Evolutionary conservation across 2,888 invertebrate genomes (phyloP).

Genomic region (Argyresthia goedartella): DNA sequence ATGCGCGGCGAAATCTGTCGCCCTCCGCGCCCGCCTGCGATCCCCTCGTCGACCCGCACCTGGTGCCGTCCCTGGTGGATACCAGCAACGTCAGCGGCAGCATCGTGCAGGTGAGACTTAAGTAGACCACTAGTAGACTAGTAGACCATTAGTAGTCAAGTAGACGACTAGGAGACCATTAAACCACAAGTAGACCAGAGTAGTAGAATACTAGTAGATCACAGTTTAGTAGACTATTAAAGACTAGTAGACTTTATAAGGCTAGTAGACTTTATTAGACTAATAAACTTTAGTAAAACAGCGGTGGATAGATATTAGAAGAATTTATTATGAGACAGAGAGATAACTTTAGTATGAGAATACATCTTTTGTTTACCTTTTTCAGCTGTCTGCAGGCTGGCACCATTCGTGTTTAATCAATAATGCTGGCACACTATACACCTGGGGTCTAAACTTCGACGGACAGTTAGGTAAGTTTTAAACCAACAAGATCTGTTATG

Average conservation of each 20-base stretch:
- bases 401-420: slow-evolving; percentile 85
- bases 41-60: slow-evolving; percentile 43
- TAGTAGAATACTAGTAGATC: no score
- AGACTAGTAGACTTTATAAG: no score
- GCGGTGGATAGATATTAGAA: no score
- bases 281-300: no score
- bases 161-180: no score
- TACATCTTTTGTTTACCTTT: background rate
- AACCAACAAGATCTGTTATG: slow-evolving; percentile 2
- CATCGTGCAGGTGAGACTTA: slow-evolving; percentile 68
- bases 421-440: slow-evolving; percentile 78
- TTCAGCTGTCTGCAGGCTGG: slow-evolving; percentile 78
- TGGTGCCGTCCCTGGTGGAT: slow-evolving; percentile 74
- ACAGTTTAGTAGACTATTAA: no score
- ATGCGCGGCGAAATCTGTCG: slow-evolving; percentile 45
- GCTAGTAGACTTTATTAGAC: no score
- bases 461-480: slow-evolving; percentile 80
- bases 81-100: slow-evolving; percentile 72
- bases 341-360: no score
- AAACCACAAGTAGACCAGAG: no score
- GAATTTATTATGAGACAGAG: no score
- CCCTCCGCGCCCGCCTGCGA: slow-evolving; percentile 14
- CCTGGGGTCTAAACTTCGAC: slow-evolving; percentile 92
- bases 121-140: background rate
- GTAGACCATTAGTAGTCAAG: no score